Evolutionary conservation across 2,113 vertebrate genomes (phyloP), one percentile per base, ranked within the genome.

Genomic region (Pyrgilauda ruficollis): DNA sequence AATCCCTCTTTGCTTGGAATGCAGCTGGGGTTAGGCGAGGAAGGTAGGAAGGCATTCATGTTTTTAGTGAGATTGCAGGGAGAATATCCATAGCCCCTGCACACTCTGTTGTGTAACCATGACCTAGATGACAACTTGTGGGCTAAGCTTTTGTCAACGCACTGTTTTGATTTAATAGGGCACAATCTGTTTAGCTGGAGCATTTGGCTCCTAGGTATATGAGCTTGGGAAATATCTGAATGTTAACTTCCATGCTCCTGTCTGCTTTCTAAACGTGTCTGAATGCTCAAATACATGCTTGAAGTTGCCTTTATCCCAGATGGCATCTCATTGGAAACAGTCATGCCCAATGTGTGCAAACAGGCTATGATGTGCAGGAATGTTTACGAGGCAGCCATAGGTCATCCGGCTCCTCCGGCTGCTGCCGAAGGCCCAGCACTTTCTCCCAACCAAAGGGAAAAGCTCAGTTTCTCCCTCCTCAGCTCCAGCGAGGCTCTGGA

Each of bases 131-230:
- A 74, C 75, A 59, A 63, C 85, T 77, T 90, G 84, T 83, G 85
- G 84, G 79, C 68, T 91, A 76, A 80, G 93, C 70, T 63, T 80
- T 94, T 89, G 67, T 85, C 63, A 44, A 12, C 15, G 47, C 39
- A 8, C 47, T 47, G 30, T 23, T 94, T 44, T 86, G 79, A 93
- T 94, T 94, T 94, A 95, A 93, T 74, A 93, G 78, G 87, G 59
- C 90, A 93, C 90, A 95, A 88, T 90, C 93, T 93, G 85, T 89
- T 95, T 73, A 94, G 66, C 91, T 89, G 81, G 37, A 92, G 75
- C 55, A 66, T 95, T 95, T 95, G 78, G 70, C 91, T 96, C 81
- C 89, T 17, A 95, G 94, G 87, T 96, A 90, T 26, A 10, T 0
- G 7, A 91, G 82, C 84, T 7, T 26, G 35, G 79, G 87, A 91